Evolutionary conservation across 2,888 invertebrate genomes (phyloP), one percentile per base, ranked within the genome.

Genomic region (Stegana nigrithorax): DNA sequence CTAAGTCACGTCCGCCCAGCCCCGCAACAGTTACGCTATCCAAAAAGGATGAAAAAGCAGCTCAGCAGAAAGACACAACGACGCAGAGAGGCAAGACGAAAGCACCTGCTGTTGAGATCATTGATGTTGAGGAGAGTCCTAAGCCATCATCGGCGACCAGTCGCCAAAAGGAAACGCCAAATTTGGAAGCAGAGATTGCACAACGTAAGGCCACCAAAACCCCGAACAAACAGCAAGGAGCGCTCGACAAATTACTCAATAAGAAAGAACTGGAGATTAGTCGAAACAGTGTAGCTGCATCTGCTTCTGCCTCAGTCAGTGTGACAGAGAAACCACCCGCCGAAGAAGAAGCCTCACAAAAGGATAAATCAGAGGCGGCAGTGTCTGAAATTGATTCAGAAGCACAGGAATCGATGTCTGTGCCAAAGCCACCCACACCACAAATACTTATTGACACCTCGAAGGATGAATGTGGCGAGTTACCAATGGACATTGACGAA

Each of bases 181-280:
- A 78, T 56, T 60, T 83, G 70, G 72, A 86, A 81, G 73, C 85
- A 76, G 84, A 84, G 67, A 83, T 83, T 4, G 76, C 75, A 7
- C 83, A 82, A 67, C 76, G 85, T 50, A 80, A 84, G 71, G 85
- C 83, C 66, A 73, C 80, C 0, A 81, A 71, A 66, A 51, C 57
- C 10, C 59, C 47, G 80, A 81, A 82, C 83, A 79, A 87, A 77
- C 81, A 86, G 84, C 71, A 87, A 70, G 84, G 87, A 63, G 86
- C 89, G 2, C 76, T 90, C 55, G 90, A 90, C 69, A 88, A 88
- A 70, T 79, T 90, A 47, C 86, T 90, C 47, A 89, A 87, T 66
- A 88, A 87, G 72, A 85, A 87, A 55, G 88, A 88, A 73, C 86
- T 87, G 65, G 83, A 87, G 45, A 62, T 81, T 1, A 81, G 69